A percentile compares a stretch with the other conserved stretches of the same genome.
phyloP scores from a whole-genome alignment of 2,888 invertebrate species.

The Papilio protenor region DNA sequence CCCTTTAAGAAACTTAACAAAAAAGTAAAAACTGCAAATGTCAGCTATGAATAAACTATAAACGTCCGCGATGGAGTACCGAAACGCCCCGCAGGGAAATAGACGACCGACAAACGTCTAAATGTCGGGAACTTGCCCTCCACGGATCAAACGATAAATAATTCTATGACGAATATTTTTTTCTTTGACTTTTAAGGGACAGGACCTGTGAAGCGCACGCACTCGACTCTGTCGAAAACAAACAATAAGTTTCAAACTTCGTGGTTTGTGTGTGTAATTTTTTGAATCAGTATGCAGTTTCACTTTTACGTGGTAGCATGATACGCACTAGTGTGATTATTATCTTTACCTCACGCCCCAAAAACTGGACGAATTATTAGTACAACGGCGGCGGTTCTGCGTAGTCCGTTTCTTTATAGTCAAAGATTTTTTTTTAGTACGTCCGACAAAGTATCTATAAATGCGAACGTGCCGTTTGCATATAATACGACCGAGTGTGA shows the following conservation, averaged over 20 bases:
- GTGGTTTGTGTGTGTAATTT: not conserved
- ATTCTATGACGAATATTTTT: slow-evolving; percentile 57
- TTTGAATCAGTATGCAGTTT: not conserved
- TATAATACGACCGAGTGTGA: slow-evolving; percentile 74
- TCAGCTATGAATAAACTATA: slow-evolving; percentile 29
- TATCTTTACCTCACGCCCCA: too few relatives aligned
- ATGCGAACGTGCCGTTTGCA: slow-evolving; percentile 74
- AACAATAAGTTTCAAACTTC: not conserved
- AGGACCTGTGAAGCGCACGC: not conserved
- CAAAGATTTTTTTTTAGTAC: slow-evolving; percentile 52
- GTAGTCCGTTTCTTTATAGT: not conserved
- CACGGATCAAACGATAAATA: slow-evolving; percentile 59
- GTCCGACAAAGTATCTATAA: slow-evolving; percentile 69
- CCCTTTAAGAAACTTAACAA: not conserved
- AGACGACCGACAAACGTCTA: slow-evolving; percentile 12
- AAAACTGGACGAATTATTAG: not conserved
- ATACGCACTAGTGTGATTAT: not conserved
- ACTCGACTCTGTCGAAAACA: not conserved
- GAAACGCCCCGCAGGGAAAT: slow-evolving; percentile 16
- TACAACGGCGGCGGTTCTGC: not conserved
- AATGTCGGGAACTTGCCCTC: slow-evolving; percentile 54
- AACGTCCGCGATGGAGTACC: not conserved
- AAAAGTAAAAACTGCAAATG: slow-evolving; percentile 11
- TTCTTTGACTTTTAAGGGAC: not conserved
- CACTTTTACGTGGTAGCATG: not conserved